Percentiles rank a stretch among this genome's conserved stretches.
Evolutionary conservation across 2,888 invertebrate species (phyloP).

Genomic region (Lasioglossum figueresi): DNA sequence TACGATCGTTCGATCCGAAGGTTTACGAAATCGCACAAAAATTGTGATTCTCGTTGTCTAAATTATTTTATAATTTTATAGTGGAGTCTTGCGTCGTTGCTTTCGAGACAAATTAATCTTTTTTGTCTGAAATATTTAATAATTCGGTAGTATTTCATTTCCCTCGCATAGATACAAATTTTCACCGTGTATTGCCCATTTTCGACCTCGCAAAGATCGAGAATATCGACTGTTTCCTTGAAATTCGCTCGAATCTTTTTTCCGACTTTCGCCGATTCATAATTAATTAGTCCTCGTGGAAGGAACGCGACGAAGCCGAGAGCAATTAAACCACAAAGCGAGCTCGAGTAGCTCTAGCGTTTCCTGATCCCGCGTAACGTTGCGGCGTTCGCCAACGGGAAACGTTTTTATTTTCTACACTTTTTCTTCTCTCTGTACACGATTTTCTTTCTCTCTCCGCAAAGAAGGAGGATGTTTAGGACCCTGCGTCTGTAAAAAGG

Average conservation of each 20-base stretch:
- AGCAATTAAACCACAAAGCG: constrained; percentile 21
- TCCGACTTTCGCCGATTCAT: background rate
- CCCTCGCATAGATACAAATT: background rate
- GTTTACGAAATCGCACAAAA: too few species aligned
- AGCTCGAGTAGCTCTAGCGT: background rate
- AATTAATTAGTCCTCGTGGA: constrained; percentile 8
- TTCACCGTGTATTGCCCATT: background rate
- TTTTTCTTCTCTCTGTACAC: background rate
- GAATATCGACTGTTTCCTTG: background rate
- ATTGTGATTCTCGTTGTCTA: too few species aligned
- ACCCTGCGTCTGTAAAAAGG: background rate
- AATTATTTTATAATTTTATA: too few species aligned
- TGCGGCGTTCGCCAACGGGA: background rate
- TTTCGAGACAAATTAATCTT: too few species aligned
- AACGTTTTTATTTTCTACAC: background rate
- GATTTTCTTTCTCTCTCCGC: background rate
- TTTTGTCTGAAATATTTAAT: background rate
- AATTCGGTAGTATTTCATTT: background rate
- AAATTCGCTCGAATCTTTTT: background rate
- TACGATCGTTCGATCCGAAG: background rate
- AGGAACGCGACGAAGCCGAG: background rate
- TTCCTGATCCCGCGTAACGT: background rate
- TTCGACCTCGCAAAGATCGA: background rate
- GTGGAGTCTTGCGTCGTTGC: too few species aligned
- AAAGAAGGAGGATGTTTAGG: constrained; percentile 2